Evolutionary conservation across 2,888 invertebrate genomes (phyloP), one percentile per base, ranked within the genome.

Genomic region (Epinotia nisella): DNA sequence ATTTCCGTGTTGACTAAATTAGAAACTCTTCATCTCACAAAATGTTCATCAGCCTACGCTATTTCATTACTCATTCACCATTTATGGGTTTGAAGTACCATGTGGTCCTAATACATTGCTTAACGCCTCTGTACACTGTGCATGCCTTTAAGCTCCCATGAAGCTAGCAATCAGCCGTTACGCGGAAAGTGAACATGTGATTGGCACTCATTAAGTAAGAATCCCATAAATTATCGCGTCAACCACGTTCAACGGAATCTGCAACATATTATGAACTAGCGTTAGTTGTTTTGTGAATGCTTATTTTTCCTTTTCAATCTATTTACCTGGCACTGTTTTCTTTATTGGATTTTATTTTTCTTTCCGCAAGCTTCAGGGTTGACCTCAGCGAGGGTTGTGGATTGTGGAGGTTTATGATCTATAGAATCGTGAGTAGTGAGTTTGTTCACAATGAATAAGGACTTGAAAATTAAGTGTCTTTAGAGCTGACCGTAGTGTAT

Each of bases 161-260:
- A 15, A 62, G 51, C 10, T 56, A 51, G 24, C 56, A 68, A 72
- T 72, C 56, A 62, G 10, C 39, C 35, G n/a, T 15, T 67, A 62
- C 71, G 45, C 53, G 71, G 61, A 72, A 72, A 72, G 68, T 58
- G 61, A 62, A 51, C 68, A 21, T 45, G 61, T 68, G 61, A 72
- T 68, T 72, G 61, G 61, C 49, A 49, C 62, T 55, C 56, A 72
- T 72, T 67, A 71, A 15, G 60, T 45, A 56, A 72, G 67, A 72
- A 72, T 67, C 72, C 61, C 67, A 67, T 61, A 67, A 67, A 62
- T 72, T 68, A 72, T 58, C 68, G 29, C 62, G 35, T 62, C 61
- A 39, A 58, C 9, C 39, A 35, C 35, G 58, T 19, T 39, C 39
- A 39, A 10, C 53, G 56, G 56, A 60, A 72, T 72, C 62, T 35